phyloP scores from a whole-genome alignment of 2,888 invertebrate genomes.

The Microdon myrmicae region DNA sequence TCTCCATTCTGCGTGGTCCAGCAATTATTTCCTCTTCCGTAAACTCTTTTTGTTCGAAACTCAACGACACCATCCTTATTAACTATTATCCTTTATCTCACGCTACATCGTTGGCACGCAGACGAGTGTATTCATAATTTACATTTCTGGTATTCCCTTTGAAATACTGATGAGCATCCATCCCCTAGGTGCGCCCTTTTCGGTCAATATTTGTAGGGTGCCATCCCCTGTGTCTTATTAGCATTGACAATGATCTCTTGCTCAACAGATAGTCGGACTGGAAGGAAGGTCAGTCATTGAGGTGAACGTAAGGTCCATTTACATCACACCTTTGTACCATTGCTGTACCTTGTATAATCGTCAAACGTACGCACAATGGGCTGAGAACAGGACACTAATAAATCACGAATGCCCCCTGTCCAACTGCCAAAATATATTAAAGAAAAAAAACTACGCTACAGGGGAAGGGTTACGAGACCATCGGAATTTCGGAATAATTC shows the following conservation, averaged over 20 bases:
- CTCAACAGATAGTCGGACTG: conserved; percentile 21
- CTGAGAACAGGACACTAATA: conserved; percentile 49
- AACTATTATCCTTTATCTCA: conserved; percentile 39
- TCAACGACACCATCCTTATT: conserved; percentile 31
- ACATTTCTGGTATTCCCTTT: too few species aligned
- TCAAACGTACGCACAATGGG: conserved; percentile 27
- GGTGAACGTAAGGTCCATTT: conserved; percentile 42
- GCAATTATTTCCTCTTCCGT: conserved; percentile 42
- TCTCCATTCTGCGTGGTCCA: too few species aligned
- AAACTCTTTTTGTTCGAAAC: conserved; percentile 18
- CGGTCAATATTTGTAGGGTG: conserved; percentile 48
- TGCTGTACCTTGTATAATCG: conserved; percentile 16
- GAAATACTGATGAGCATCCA: conserved; percentile 22
- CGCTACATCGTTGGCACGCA: conserved; percentile 44
- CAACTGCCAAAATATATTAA: conserved; percentile 22
- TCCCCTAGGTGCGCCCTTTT: conserved; percentile 16
- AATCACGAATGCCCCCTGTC: conserved; percentile 34
- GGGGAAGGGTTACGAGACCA: too few species aligned
- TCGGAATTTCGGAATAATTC: too few species aligned
- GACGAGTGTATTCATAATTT: too few species aligned
- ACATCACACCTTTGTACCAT: conserved; percentile 46
- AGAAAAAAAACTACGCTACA: too few species aligned
- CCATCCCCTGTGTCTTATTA: conserved; percentile 28
- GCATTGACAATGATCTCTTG: conserved; percentile 14
- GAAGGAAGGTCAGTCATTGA: conserved; percentile 38